Evolutionary conservation across 2,888 invertebrate genomes (phyloP), one percentile per base, ranked within the genome.

Genomic region (Dasypogon diadema): DNA sequence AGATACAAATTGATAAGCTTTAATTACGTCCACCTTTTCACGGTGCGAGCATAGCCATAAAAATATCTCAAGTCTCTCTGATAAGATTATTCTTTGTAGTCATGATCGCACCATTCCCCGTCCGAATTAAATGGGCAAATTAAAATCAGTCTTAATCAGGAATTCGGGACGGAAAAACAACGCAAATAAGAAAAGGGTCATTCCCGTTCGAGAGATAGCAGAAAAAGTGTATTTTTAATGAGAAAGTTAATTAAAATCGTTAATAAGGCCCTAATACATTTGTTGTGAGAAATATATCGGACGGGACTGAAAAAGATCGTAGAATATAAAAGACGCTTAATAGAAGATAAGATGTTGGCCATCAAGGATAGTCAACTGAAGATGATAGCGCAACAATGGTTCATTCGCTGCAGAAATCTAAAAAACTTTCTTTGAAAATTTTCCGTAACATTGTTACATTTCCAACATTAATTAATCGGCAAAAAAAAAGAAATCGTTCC

Each of bases 41-140:
- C 18, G 12, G 2, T 12, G 18, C 37, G 37, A 60, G 30, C 3
- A 18, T 60, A 34, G 22, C 18, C 37, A 60, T 60, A 16, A 37
- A 60, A 60, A 21, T 60, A 60, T 37, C 60, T 60, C 37, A 60
- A 37, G 34, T 37, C 37, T 16, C 18, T 60, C 37, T 60, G 60
- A 60, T 60, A 60, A 60, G 60, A 21, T 60, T 60, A n/a, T 37
- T 37, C 12, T 34, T 60, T 60, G 34, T 60, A 60, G 14, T 60
- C 37, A 22, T 60, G 12, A 34, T 60, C 37, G 21, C 21, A 60
- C 12, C n/a, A n/a, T n/a, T n/a, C n/a, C 26, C 58, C 58, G 14
- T 26, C 58, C 22, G 6, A 30, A n/a, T 58, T n/a, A 26, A 58
- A 14, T 58, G 30, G 8, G 30, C 60, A 14, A 30, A 1, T 16